These are phyloP conservation scores for Chaunax sp. DNA, from an alignment of 2,797 vertebrate genomes.

Conservation along the genomic window DNA sequence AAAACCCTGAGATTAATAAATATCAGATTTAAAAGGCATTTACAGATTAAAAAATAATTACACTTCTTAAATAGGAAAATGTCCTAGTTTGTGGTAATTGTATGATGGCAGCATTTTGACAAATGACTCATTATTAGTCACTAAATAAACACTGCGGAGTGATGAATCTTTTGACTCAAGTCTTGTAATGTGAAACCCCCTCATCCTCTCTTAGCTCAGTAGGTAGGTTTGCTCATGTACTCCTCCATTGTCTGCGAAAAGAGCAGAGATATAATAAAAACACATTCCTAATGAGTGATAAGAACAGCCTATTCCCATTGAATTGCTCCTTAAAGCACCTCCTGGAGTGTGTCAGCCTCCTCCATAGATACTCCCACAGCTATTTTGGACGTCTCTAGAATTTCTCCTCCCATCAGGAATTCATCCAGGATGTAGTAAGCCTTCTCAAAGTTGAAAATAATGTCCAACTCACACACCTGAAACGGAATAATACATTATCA, in stretches of 20 bases:
- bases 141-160: not conserved
- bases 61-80: not conserved
- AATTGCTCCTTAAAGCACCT: constrained; percentile 79
- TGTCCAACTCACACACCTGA: constrained; percentile 95
- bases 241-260: constrained; percentile 90
- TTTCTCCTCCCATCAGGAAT: constrained; percentile 93
- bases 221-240: constrained; percentile 92
- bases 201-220: constrained; percentile 76
- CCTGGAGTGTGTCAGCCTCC: constrained; percentile 92
- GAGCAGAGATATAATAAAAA: constrained; percentile 31
- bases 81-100: not conserved
- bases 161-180: constrained; percentile 26
- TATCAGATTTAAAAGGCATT: constrained; percentile 43
- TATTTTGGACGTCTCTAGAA: constrained; percentile 93
- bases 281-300: not conserved
- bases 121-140: not conserved
- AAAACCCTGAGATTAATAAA: constrained; percentile 37
- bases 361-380: constrained; percentile 86
- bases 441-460: constrained; percentile 97
- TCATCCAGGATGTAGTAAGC: constrained; percentile 96
- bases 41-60: not conserved
- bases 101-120: not conserved
- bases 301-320: not conserved
- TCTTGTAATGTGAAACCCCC: constrained; percentile 10
- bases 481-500: not conserved